These are phyloP conservation scores for Heliconius congener DNA, from an alignment of 1,140 invertebrate species.

Conservation along the genomic window DNA sequence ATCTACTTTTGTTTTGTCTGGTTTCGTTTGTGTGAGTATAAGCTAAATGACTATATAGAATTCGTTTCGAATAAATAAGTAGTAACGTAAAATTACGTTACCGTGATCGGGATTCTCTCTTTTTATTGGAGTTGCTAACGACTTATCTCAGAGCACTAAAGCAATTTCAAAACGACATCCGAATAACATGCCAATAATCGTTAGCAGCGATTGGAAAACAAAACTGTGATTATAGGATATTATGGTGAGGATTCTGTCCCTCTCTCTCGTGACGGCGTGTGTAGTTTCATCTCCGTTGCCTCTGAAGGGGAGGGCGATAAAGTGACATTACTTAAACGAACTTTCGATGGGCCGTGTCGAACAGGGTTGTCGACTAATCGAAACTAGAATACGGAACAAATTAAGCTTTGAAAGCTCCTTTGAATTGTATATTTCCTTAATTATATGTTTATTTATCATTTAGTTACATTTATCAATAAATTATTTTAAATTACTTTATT, in stretches of 20 bases:
- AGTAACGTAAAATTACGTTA: constrained; percentile 26
- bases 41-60: not conserved
- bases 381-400: constrained; percentile 16
- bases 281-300: constrained; percentile 54
- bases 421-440: not conserved
- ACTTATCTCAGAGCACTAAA: constrained; percentile 75
- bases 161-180: constrained; percentile 77
- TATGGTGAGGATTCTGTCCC: constrained; percentile 56
- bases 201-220: constrained; percentile 83
- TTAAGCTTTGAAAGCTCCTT: constrained; percentile 4
- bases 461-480: not conserved
- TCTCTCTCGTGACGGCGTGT: constrained; percentile 41
- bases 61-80: constrained; percentile 4
- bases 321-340: constrained; percentile 80
- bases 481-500: not conserved
- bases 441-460: not conserved
- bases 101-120: constrained; percentile 60
- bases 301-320: constrained; percentile 65
- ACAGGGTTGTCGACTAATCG: constrained; percentile 50
- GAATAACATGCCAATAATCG: constrained; percentile 82
- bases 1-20: not conserved
- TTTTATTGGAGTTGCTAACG: constrained; percentile 76
- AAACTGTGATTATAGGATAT: constrained; percentile 82
- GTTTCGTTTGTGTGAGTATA: not conserved
- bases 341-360: constrained; percentile 69